These are phyloP conservation scores for Jacana jacana DNA, from an alignment of 2,113 vertebrate genomes.

Conservation along the genomic window DNA sequence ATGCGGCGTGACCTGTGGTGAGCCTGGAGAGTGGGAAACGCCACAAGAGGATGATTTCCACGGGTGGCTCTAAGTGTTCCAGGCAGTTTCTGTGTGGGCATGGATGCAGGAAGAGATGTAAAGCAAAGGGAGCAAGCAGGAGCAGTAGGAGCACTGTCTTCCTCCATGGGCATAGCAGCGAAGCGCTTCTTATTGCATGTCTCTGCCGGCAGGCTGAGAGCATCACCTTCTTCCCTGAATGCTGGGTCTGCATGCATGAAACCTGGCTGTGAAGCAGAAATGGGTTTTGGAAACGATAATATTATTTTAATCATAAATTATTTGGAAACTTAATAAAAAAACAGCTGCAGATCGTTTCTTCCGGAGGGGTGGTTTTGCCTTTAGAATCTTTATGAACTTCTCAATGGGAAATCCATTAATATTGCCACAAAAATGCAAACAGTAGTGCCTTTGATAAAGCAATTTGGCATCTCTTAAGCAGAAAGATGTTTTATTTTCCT, in stretches of 20 bases:
- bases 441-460: slow-evolving; percentile 55
- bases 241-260: neutral
- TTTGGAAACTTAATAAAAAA: neutral
- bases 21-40: neutral
- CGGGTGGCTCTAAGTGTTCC: neutral
- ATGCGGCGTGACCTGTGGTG: neutral
- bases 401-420: slow-evolving; percentile 44
- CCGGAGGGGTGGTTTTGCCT: slow-evolving; percentile 21
- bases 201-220: neutral
- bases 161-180: accelerated
- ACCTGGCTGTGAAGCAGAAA: slow-evolving; percentile 12
- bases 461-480: slow-evolving; percentile 17
- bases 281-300: slow-evolving; percentile 19
- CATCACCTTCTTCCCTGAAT: accelerated
- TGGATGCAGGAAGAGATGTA: neutral
- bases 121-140: neutral
- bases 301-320: slow-evolving; percentile 54
- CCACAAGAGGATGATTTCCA: neutral
- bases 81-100: neutral
- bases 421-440: slow-evolving; percentile 55
- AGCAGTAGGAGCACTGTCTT: neutral
- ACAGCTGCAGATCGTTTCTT: slow-evolving; percentile 26
- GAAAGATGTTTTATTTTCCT: slow-evolving; percentile 46
- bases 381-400: slow-evolving; percentile 37
- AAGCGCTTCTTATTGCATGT: accelerated